phyloP scores from a whole-genome alignment of 2,113 vertebrate species.

The Aldabrachelys gigantea region DNA sequence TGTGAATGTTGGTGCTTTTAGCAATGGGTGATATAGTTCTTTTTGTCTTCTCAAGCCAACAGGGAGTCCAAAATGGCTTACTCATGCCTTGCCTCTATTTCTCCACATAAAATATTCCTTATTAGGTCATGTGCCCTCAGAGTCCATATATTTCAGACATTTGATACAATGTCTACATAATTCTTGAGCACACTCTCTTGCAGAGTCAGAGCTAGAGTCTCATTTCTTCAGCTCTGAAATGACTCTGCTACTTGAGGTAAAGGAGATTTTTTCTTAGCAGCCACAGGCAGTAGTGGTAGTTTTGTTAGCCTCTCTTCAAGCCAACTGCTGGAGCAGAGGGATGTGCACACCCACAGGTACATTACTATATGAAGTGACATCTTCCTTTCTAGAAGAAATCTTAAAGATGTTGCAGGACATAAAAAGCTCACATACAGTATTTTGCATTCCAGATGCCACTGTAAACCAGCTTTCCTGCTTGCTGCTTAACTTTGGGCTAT shows the following conservation, averaged over 20 bases:
- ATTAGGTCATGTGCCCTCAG: not conserved
- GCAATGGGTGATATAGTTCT: not conserved
- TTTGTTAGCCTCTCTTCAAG: not conserved
- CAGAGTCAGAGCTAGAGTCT: not conserved
- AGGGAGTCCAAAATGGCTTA: not conserved
- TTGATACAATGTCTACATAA: not conserved
- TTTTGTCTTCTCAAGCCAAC: not conserved
- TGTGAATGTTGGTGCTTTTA: not conserved
- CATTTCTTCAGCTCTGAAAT: not conserved
- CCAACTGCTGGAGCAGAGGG: not conserved
- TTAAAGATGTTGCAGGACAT: not conserved
- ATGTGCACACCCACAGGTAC: not conserved
- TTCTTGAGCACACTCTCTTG: not conserved
- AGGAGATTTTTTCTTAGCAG: not conserved
- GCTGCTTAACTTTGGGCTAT: not conserved
- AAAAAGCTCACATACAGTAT: accelerated
- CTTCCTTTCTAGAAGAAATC: accelerated
- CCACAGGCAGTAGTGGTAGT: not conserved
- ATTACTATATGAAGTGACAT: accelerated
- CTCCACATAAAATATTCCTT: not conserved
- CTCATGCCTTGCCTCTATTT: not conserved
- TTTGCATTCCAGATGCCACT: not conserved
- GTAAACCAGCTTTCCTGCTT: not conserved
- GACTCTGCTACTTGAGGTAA: not conserved
- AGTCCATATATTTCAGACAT: not conserved